A percentile compares a stretch with the other conserved stretches of the same genome.
Evolutionary conservation across 2,888 invertebrate genomes (phyloP).

Genomic region (Caenorhabditis sp.): DNA sequence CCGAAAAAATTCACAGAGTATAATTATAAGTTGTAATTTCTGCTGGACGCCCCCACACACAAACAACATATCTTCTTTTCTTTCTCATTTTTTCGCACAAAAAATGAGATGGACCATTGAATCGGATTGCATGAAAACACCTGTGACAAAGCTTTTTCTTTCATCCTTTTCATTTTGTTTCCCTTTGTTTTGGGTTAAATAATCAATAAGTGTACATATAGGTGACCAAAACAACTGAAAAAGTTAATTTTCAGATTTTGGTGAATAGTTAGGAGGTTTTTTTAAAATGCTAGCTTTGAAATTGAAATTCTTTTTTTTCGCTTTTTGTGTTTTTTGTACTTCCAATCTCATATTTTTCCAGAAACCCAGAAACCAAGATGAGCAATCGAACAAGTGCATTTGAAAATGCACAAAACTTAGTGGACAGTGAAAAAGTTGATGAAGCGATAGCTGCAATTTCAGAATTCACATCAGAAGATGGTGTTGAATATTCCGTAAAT

Average conservation of each 20-base stretch:
- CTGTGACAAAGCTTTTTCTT: slow-evolving; percentile 13
- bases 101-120: slow-evolving; percentile 1
- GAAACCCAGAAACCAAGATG: too few species aligned
- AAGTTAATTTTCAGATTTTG: too few species aligned
- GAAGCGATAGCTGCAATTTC: slow-evolving; percentile 30
- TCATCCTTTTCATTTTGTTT: neutral
- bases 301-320: too few species aligned
- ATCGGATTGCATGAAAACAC: slow-evolving; percentile 9
- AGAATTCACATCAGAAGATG: slow-evolving; percentile 34
- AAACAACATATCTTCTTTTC: neutral
- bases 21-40: neutral
- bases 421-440: slow-evolving; percentile 34
- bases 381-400: slow-evolving; percentile 26
- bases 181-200: neutral
- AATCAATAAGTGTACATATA: neutral
- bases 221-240: neutral
- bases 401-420: slow-evolving; percentile 26
- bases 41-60: neutral
- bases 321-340: too few species aligned
- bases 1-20: neutral
- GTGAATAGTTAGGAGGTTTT: too few species aligned
- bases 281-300: too few species aligned
- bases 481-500: slow-evolving; percentile 34
- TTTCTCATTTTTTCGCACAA: neutral
- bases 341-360: too few species aligned